Base-by-base conservation (phyloP, 2,888 invertebrate genomes). In the Buathra laborator region DNA sequence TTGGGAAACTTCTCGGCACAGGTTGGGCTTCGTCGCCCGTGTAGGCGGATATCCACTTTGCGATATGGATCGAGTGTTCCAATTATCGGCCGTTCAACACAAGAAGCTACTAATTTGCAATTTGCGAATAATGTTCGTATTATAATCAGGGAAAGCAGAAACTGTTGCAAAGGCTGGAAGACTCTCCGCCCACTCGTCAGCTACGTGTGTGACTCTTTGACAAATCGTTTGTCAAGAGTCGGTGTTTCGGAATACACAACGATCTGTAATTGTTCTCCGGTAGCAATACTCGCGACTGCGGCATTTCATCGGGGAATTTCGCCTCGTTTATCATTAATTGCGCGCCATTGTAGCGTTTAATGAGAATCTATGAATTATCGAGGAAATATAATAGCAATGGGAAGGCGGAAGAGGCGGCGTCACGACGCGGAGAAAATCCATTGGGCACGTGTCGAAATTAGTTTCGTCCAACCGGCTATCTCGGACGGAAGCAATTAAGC, bases 321-420 rank as follows among this genome's bases (percentile, higher is more conserved):
- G 76, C 68, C 48, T 74, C 82, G 80, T 74, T 80, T 76, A 74
- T 83, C 80, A 85, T 83, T 80, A 83, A 83, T 80, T 83, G 76
- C 82, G 68, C 16, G 76, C 80, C 72, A 83, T 85, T 83, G 85
- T 82, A 80, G 67, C 72, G 48, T 77, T 85, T 82, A 83, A 85
- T 85, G 82, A 85, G 82, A 85, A 82, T 80, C 85, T 80, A 83
- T 85, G 80, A 85, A 85, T 83, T 83, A 83, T 85, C 76, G 80
- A 56, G 82, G 77, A 85, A 83, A 80, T 80, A 43, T 68, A 43
- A 68, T 62, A 29, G 29, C 6, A 32, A 43, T 74, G 51, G 24
- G 68, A 62, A 44, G 19, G 19, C 48, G 24, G 68, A 66, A 16
- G 43, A n/a, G 44, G 72, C 51, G 37, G 62, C 62, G 75, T 70